Base-by-base conservation (phyloP, 2,113 vertebrate species). In the Hyperopisus bebe region DNA sequence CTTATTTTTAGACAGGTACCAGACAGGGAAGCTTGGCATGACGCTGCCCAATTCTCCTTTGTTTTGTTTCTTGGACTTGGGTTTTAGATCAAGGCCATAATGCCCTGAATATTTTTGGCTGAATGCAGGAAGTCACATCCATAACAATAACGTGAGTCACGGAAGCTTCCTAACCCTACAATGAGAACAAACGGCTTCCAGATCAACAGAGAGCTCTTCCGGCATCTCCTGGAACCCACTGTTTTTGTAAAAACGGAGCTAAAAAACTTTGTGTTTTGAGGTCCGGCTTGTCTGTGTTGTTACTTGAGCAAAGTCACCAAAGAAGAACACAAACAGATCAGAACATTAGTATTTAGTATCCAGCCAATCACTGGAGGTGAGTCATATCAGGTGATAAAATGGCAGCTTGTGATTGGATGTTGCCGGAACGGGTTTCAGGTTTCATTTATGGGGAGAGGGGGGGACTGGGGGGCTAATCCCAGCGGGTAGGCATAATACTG, bases 401-500 rank as follows among this genome's bases (percentile, higher is more conserved):
- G 85, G 86, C 21, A 42, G 89, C 77, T 83, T 86, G 82, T 92
- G 92, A 91, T 88, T 90, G 91, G 89, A 93, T 91, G 93, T 62
- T 88, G 10, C 47, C 1, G n/a, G n/a, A 84, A 53, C 84, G 44
- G 62, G 84, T 88, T 90, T 80, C 31, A 48, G 35, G 88, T 88
- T 88, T 88, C 87, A 86, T 88, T 51, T 10, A 27, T 35, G 15
- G 11, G 46, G 46, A 47, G 66, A 77, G 66, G 66, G 88, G n/a
- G 13, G 3, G 0, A 31, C 9, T 17, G 88, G 47, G 86, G 89
- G 84, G 15, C 35, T 70, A 62, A 89, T 93, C 94, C 93, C 94
- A 48, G 87, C 90, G 93, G 94, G 93, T 93, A 93, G 94, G 95
- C 94, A 94, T 93, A 96, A 95, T 93, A 93, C 91, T 93, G 92